These are phyloP conservation scores for Chalcosyrphus nemorum DNA, from an alignment of 2,888 invertebrate genomes.

Conservation along the genomic window DNA sequence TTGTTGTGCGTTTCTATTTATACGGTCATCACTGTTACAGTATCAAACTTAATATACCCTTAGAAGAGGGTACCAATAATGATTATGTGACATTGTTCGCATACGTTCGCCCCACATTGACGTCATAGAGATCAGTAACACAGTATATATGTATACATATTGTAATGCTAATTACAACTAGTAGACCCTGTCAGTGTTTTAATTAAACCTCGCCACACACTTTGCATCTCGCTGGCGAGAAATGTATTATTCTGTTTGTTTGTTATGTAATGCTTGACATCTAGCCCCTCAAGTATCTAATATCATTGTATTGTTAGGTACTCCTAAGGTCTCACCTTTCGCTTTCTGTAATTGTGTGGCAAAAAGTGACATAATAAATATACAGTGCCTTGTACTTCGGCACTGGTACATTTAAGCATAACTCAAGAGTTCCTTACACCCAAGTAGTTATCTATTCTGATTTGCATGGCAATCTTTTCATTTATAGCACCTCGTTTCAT, in stretches of 20 bases:
- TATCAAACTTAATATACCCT: too few relatives aligned
- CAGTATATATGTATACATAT: too few relatives aligned
- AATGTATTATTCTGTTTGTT: background rate
- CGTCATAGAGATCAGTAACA: too few relatives aligned
- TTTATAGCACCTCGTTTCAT: too few relatives aligned
- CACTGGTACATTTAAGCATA: background rate
- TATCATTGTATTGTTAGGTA: slow-evolving; percentile 32
- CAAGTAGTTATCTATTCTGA: background rate
- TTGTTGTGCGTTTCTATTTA: too few relatives aligned
- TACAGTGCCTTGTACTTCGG: background rate
- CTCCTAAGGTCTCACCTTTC: slow-evolving; percentile 26
- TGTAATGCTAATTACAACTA: background rate
- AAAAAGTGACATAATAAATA: slow-evolving; percentile 5
- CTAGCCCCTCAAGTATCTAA: slow-evolving; percentile 17
- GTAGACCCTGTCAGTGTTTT: background rate
- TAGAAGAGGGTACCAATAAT: too few relatives aligned
- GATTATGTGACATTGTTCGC: too few relatives aligned
- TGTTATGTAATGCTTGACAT: background rate
- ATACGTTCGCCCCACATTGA: too few relatives aligned
- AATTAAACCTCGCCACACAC: slow-evolving; percentile 11
- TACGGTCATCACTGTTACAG: too few relatives aligned
- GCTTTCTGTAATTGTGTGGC: background rate
- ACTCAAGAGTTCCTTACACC: background rate
- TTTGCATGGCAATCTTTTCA: slow-evolving; percentile 31
- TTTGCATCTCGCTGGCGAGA: slow-evolving; percentile 24